Evolutionary conservation across 2,888 invertebrate species (phyloP), one percentile per base, ranked within the genome.

Genomic region (Drosophila paramelanica): DNA sequence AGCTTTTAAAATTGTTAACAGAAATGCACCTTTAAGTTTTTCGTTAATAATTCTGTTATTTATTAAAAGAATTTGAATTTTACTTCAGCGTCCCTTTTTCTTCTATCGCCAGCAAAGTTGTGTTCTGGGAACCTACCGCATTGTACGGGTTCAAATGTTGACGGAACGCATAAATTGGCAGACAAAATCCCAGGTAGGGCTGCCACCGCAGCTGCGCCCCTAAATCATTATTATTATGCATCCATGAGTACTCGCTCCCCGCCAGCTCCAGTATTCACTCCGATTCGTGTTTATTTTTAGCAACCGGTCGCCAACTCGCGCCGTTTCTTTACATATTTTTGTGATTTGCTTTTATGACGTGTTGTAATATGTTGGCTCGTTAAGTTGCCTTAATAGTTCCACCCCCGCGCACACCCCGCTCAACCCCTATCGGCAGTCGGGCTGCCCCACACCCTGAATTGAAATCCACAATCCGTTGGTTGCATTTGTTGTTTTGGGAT

Each of bases 291-390:
- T 57, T 76, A 78, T 78, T 76, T 76, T 66, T 76, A 79, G 71
- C 45, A 31, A 45, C 25, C 62, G 39, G 41, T 39, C 38, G 50
- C 20, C 46, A 14, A 11, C 45, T 68, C 39, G 53, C 5, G 45
- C n/a, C 47, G 46, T 10, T 58, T 68, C 73, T 66, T 66, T 57
- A 69, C 57, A 58, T 64, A 57, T 66, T 70, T 72, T 60, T 70
- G 88, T 77, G 74, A 78, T 81, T 73, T 77, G 68, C 65, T 90
- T 91, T 92, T 91, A 91, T 92, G 90, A 89, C 81, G 90, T 91
- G 91, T 88, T 88, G 90, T 91, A 91, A 91, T 91, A 91, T 92
- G 92, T 92, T 90, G 90, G 89, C 86, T 91, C 91, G 87, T 91
- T 91, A 89, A 90, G 86, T 89, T 76, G 64, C 80, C 77, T 89